Evolutionary conservation across 1,140 invertebrate genomes (phyloP).

Genomic region (Drosophila pruinosa): DNA sequence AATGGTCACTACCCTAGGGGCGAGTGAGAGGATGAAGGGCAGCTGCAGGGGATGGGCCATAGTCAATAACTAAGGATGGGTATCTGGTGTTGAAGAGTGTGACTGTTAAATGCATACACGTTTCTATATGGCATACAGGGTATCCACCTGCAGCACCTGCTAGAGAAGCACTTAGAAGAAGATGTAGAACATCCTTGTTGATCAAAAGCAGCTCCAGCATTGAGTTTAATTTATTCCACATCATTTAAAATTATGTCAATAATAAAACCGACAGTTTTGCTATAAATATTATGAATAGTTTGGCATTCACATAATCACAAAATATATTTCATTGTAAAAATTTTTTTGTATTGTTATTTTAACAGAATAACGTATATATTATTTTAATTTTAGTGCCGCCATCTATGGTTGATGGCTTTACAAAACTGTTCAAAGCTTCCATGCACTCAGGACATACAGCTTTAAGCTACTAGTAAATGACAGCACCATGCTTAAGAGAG

Average conservation of each 20-base stretch:
- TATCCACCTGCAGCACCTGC: not conserved
- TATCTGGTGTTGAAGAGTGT: slow-evolving; percentile 3
- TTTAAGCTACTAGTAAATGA: too few species aligned
- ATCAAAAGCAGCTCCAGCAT: not conserved
- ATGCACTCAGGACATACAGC: too few species aligned
- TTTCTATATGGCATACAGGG: slow-evolving; percentile 15
- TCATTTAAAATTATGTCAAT: too few species aligned
- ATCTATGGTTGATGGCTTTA: slow-evolving; percentile 38
- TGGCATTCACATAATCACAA: too few species aligned
- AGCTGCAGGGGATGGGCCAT: not conserved
- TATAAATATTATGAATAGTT: too few species aligned
- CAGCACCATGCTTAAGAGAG: too few species aligned
- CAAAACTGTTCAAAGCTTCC: too few species aligned
- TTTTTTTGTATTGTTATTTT: not conserved
- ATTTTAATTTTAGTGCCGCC: slow-evolving; percentile 4
- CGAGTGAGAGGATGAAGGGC: not conserved
- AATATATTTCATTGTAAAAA: not conserved
- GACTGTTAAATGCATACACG: slow-evolving; percentile 18
- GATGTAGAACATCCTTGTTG: not conserved
- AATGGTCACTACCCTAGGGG: not conserved
- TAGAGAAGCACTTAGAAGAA: not conserved
- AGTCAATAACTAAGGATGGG: too few species aligned
- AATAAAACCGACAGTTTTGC: too few species aligned
- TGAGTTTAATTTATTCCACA: not conserved
- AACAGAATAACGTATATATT: not conserved